phyloP scores from a whole-genome alignment of 2,113 vertebrate species.

The Gallinago undulata region DNA sequence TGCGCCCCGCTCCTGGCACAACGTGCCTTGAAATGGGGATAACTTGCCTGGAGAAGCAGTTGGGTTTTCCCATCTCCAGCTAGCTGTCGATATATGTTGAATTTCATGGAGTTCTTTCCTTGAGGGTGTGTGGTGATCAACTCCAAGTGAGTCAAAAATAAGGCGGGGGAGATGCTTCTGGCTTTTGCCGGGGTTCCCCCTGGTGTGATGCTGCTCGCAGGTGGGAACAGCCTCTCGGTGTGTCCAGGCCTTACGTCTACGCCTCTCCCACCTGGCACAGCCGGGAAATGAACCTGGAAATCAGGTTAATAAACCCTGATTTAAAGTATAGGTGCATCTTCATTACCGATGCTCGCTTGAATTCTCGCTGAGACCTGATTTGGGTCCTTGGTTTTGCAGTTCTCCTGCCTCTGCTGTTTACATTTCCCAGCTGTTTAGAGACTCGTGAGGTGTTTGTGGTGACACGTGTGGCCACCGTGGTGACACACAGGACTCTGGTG shows the following conservation, averaged over 20 bases:
- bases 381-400: rapidly evolving
- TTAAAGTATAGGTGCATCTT: rapidly evolving
- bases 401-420: background rate
- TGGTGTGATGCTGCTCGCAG: rapidly evolving
- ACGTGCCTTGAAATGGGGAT: background rate
- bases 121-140: background rate
- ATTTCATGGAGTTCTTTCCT: background rate
- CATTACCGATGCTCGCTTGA: rapidly evolving
- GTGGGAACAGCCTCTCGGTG: rapidly evolving
- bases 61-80: background rate
- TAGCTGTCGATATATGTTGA: background rate
- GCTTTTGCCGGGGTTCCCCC: background rate
- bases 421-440: background rate
- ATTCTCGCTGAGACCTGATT: background rate
- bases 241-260: rapidly evolving
- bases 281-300: background rate
- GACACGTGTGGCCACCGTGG: background rate
- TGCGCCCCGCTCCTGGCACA: background rate
- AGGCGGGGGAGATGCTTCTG: rapidly evolving
- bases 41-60: background rate
- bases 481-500: background rate
- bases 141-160: background rate
- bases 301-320: background rate
- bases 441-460: background rate
- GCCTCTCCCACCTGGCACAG: background rate